Evolutionary conservation across 2,888 invertebrate genomes (phyloP), one percentile per base, ranked within the genome.

Genomic region (Dinocampus coccinellae): DNA sequence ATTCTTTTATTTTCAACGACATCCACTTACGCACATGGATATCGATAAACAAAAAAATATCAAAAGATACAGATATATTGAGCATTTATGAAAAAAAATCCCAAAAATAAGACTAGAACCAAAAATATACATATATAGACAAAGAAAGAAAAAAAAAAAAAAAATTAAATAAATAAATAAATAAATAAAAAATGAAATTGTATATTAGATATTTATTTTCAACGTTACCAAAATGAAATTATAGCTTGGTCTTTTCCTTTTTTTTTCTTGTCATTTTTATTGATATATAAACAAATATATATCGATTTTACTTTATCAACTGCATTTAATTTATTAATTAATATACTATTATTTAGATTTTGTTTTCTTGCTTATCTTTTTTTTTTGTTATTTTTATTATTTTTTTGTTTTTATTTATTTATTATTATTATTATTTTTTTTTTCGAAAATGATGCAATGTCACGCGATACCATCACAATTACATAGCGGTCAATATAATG

Each of bases 1-100:
- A 65, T 55, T 53, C 6, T 64, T 65, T 65, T 53, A 22, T 42
- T 53, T 55, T 34, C 29, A 52, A 20, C 20, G 47, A n/a, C n/a
- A 47, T 47, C 16, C 47, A 7, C 47, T 47, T 47, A 47, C 47
- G 47, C 47, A 47, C 47, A 47, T 47, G 7, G 47, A 16, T 20
- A 4, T 47, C 47, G 47, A 47, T 47, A 47, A 47, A 16, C 47
- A 47, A 47, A n/a, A n/a, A n/a, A 47, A 47, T 47, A 9, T 20
- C 47, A 47, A 20, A 47, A 16, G 16, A 47, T 47, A 47, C 16
- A 47, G 6, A 1, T 47, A 47, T 16, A 47, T 47, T 16, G 16
- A n/a, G 20, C 1, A 16, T 16, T 47, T 47, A 47, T 47, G 16
- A 16, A 16, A 47, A 47, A 16, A 47, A 47, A 47, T 47, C 47